These are phyloP conservation scores for Pristionchus fissidentatus DNA, from an alignment of 2,888 invertebrate species.

Conservation along the genomic window DNA sequence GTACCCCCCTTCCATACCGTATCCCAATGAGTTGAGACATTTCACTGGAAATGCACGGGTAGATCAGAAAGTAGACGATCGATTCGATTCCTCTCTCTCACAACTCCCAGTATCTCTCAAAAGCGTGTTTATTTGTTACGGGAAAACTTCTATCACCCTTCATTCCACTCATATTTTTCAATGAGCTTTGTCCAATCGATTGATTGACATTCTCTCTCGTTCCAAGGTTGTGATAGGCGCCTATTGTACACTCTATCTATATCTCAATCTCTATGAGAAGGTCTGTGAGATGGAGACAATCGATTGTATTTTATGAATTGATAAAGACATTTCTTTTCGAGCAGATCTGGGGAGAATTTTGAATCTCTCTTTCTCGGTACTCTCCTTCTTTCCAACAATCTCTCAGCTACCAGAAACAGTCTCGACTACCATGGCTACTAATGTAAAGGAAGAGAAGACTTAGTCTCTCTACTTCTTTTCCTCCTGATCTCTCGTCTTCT, in stretches of 20 bases:
- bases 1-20: background rate
- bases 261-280: too few species aligned
- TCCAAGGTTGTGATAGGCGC: too few species aligned
- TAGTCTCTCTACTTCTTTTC: background rate
- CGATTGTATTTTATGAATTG: background rate
- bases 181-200: background rate
- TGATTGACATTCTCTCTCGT: background rate
- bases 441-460: background rate
- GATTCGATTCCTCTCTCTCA: background rate
- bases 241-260: too few species aligned
- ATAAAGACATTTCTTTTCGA: background rate
- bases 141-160: background rate
- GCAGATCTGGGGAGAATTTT: background rate
- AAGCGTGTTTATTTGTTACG: background rate
- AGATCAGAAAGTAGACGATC: background rate
- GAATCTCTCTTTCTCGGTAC: background rate
- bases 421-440: background rate
- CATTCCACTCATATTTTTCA: conserved; percentile 16
- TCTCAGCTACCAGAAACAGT: background rate
- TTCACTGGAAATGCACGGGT: too few species aligned
- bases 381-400: background rate
- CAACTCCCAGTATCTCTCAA: too few species aligned
- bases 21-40: background rate
- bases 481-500: background rate
- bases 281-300: too few species aligned